Evolutionary conservation across 2,888 invertebrate genomes (phyloP).

Genomic region (Trichopoda pennipes): DNA sequence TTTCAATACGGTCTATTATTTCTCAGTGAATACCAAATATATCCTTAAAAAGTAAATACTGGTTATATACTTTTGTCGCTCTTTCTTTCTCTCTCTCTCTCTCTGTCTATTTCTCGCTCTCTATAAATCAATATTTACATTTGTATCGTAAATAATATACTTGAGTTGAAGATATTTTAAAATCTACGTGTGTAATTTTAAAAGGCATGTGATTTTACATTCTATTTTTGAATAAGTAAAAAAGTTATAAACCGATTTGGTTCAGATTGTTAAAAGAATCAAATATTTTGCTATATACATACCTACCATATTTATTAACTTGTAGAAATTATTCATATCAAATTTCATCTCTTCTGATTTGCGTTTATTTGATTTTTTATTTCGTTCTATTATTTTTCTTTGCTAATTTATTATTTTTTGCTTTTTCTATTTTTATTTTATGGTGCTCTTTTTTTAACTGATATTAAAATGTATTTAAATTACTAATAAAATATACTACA

Average conservation of each 20-base stretch:
- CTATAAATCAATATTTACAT: conserved; percentile 2
- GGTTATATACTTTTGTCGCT: background rate
- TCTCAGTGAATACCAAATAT: conserved; percentile 40
- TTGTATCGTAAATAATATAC: conserved; percentile 41
- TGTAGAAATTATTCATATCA: conserved; percentile 34
- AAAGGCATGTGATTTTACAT: conserved; percentile 54
- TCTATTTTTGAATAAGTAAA: conserved; percentile 1
- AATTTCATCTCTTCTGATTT: conserved; percentile 57
- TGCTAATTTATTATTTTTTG: conserved; percentile 11
- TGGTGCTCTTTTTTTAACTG: conserved; percentile 48
- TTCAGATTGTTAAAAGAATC: conserved; percentile 31
- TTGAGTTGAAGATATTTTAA: conserved; percentile 30
- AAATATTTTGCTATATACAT: conserved; percentile 28
- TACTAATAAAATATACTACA: background rate
- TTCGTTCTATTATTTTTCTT: conserved; percentile 14
- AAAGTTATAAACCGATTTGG: conserved; percentile 46
- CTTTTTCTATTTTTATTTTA: conserved; percentile 15
- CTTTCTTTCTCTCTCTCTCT: conserved; percentile 19
- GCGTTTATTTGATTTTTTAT: conserved; percentile 33
- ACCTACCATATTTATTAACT: background rate
- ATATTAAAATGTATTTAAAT: conserved; percentile 39
- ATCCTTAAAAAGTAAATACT: conserved; percentile 23
- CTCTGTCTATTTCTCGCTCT: conserved; percentile 33
- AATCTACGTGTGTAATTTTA: conserved; percentile 65
- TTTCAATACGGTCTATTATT: conserved; percentile 4